A percentile compares a stretch with the other conserved stretches of the same genome.
Conservation (phyloP, 1,140 invertebrate species). For the Melitaea cinxia region DNA sequence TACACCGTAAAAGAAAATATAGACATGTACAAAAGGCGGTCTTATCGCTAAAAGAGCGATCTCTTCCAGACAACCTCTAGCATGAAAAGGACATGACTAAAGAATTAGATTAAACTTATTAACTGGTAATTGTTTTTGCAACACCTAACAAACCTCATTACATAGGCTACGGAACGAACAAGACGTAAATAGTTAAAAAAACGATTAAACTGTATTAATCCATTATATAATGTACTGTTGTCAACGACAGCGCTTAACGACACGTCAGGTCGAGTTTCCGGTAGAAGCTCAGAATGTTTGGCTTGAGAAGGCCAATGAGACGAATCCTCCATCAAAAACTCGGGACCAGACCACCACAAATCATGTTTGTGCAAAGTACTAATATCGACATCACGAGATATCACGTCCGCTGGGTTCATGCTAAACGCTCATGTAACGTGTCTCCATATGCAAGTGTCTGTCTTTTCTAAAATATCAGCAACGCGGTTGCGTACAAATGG, state of each 20-base stretch:
- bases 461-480: constrained; percentile 25
- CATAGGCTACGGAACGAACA: constrained; percentile 23
- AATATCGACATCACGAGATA: constrained; percentile 31
- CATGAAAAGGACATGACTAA: too few species aligned
- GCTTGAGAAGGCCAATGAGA: constrained; percentile 1
- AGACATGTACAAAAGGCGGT: too few species aligned
- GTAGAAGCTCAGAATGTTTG: background rate
- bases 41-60: too few species aligned
- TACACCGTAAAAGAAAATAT: too few species aligned
- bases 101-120: too few species aligned
- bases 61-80: too few species aligned
- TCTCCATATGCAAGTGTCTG: constrained; percentile 27
- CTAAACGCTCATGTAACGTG: constrained; percentile 28
- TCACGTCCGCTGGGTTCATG: constrained; percentile 32
- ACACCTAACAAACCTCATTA: constrained; percentile 33
- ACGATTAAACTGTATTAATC: constrained; percentile 33
- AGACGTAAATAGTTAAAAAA: constrained; percentile 39
- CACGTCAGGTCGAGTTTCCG: constrained; percentile 4
- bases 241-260: background rate
- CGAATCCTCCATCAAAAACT: constrained; percentile 16
- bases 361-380: background rate
- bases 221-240: background rate
- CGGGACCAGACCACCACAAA: constrained; percentile 35
- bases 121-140: too few species aligned
- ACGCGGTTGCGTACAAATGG: constrained; percentile 23